Conservation (phyloP, 2,113 vertebrate genomes). For the Stegostoma tigrinum region DNA sequence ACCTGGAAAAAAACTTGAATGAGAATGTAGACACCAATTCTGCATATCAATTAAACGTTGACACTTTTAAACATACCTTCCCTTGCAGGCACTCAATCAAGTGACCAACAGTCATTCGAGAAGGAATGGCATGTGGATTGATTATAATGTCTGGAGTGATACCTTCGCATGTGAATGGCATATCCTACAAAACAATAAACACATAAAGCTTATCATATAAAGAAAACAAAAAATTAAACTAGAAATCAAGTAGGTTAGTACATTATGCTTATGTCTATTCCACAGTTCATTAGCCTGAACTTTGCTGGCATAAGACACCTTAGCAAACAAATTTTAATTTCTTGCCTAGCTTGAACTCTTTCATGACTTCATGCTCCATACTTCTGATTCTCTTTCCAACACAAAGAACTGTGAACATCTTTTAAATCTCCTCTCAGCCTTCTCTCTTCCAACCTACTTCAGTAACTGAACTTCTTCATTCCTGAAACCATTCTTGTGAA, state of each 20-base stretch:
- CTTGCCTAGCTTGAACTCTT: neutral
- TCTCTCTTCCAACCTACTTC: too few species aligned
- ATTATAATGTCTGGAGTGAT: conserved; percentile 98
- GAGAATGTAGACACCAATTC: neutral
- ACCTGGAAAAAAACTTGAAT: conserved; percentile 59
- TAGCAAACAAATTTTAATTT: neutral
- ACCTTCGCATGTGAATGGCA: conserved; percentile 97
- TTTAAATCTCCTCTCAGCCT: too few species aligned
- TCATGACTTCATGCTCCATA: neutral
- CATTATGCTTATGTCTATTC: neutral
- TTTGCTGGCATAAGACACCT: neutral
- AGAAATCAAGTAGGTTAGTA: neutral
- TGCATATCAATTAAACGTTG: neutral
- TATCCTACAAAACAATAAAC: conserved; percentile 66
- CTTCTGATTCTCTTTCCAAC: neutral
- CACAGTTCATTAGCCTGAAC: neutral
- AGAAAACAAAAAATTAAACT: neutral
- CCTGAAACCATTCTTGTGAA: too few species aligned
- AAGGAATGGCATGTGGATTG: conserved; percentile 96
- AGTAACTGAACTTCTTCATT: too few species aligned
- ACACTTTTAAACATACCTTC: conserved; percentile 65
- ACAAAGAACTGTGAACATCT: neutral
- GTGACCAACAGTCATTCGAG: conserved; percentile 97
- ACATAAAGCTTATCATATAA: neutral
- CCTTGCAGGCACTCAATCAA: conserved; percentile 98